Conservation (phyloP, 2,113 vertebrate genomes). For the Passer montanus region DNA sequence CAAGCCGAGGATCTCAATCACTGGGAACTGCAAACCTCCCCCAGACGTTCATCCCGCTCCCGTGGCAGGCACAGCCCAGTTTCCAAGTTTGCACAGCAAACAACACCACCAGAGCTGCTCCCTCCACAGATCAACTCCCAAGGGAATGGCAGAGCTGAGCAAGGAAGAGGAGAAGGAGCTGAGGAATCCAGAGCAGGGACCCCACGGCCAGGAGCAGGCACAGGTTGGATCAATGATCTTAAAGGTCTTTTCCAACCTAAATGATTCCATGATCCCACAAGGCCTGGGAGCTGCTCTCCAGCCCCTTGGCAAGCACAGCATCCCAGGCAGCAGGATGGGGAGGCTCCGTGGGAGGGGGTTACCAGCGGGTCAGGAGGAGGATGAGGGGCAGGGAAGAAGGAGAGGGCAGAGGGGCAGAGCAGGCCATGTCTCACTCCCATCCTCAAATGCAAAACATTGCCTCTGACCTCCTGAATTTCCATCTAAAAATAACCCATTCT, state of each 20-base stretch:
- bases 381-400: background rate
- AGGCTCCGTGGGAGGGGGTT: background rate
- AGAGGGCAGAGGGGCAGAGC: background rate
- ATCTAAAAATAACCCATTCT: background rate
- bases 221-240: background rate
- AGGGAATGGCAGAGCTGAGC: background rate
- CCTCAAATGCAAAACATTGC: slow-evolving; percentile 23
- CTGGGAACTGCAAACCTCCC: slow-evolving; percentile 33
- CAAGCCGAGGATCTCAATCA: slow-evolving; percentile 32
- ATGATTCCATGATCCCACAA: background rate
- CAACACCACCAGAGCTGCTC: slow-evolving; percentile 1
- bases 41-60: background rate
- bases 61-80: accelerated
- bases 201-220: accelerated
- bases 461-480: slow-evolving; percentile 9
- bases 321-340: background rate
- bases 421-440: background rate
- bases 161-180: background rate
- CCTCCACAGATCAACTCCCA: background rate
- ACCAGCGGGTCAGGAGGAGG: background rate
- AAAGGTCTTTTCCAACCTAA: background rate
- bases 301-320: background rate
- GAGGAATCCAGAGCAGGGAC: background rate
- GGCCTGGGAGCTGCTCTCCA: background rate
- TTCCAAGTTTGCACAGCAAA: background rate